Conservation (phyloP, 2,113 vertebrate genomes). For the Syrrhaptes paradoxus region DNA sequence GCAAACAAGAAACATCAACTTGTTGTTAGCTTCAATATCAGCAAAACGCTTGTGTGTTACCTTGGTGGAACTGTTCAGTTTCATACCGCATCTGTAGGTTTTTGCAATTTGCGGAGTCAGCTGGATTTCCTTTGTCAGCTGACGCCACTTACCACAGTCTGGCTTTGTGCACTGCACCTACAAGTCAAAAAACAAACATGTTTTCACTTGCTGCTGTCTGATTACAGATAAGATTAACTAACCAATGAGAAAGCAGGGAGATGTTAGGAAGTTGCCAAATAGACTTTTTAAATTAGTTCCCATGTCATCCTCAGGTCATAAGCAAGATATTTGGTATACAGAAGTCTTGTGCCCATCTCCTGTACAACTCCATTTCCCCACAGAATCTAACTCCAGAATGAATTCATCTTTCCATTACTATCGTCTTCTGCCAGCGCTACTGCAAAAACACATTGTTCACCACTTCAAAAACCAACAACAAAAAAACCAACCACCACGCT, state of each 20-base stretch:
- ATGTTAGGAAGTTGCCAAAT: neutral
- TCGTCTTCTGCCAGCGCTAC: neutral
- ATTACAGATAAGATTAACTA: conserved; percentile 5
- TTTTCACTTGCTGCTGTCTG: conserved; percentile 19
- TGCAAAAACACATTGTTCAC: neutral
- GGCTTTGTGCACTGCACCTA: conserved; percentile 94
- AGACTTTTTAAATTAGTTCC: neutral
- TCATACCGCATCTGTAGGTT: conserved; percentile 92
- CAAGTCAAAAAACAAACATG: conserved; percentile 16
- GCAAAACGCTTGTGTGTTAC: conserved; percentile 62
- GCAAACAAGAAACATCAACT: neutral
- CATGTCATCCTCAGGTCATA: neutral
- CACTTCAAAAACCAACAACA: neutral
- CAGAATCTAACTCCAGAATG: neutral
- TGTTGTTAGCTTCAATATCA: neutral
- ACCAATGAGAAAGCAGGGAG: neutral
- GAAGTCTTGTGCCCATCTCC: neutral
- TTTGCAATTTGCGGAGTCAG: conserved; percentile 88
- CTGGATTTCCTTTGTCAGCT: conserved; percentile 94
- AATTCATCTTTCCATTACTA: neutral
- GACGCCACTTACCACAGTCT: conserved; percentile 94
- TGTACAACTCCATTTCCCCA: neutral
- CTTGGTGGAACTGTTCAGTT: conserved; percentile 86
- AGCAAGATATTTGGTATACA: neutral
- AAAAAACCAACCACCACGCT: neutral